phyloP scores from a whole-genome alignment of 2,113 vertebrate genomes.

The Bufo gargarizans region DNA sequence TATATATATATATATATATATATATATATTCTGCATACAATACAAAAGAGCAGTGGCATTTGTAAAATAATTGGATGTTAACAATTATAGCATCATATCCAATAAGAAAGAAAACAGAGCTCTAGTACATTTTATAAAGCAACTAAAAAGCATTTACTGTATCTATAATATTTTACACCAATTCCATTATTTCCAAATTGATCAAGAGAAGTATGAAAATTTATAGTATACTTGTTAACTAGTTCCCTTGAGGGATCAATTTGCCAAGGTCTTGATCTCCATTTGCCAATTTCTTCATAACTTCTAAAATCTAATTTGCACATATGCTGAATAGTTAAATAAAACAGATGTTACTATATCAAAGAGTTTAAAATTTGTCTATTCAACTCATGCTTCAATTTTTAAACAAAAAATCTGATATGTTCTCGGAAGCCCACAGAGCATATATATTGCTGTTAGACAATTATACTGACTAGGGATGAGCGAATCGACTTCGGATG shows the following conservation, averaged over 20 bases:
- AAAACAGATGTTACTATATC: constrained; percentile 35
- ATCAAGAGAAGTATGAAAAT: constrained; percentile 34
- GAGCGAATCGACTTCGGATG: too few species aligned
- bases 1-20: neutral
- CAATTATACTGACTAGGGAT: too few species aligned
- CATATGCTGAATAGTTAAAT: constrained; percentile 24
- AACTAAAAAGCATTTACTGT: neutral
- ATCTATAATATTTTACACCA: neutral
- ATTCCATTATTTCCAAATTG: constrained; percentile 22
- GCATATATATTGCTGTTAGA: neutral
- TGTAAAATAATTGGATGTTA: neutral
- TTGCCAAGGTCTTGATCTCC: constrained; percentile 43
- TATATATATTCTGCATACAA: neutral
- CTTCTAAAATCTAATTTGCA: constrained; percentile 17
- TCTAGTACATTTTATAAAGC: neutral
- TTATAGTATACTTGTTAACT: constrained; percentile 18
- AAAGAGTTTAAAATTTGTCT: constrained; percentile 6
- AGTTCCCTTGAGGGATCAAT: constrained; percentile 37
- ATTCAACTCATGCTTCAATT: constrained; percentile 1
- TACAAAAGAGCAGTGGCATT: neutral
- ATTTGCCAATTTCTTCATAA: constrained; percentile 18
- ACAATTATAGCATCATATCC: neutral
- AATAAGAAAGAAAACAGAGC: neutral
- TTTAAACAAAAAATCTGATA: constrained; percentile 22
- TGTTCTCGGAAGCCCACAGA: neutral